Evolutionary conservation across 2,797 vertebrate species (phyloP).

Genomic region (Prunella strophiata): DNA sequence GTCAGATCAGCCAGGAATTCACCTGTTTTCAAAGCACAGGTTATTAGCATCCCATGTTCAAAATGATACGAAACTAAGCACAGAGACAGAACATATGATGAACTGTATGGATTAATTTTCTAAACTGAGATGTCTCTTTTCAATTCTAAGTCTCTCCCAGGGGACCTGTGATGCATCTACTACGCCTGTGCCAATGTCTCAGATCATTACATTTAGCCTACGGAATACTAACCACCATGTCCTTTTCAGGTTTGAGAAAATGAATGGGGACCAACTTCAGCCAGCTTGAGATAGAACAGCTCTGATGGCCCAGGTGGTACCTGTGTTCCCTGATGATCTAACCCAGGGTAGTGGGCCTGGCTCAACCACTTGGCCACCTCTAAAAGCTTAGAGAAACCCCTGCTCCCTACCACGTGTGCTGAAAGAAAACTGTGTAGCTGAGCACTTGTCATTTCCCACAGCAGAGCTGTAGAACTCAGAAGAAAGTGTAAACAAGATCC

Average conservation of each 20-base stretch:
- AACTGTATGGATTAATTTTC: neutral
- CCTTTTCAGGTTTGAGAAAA: neutral
- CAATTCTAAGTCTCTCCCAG: neutral
- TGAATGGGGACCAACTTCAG: neutral
- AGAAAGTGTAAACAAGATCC: neutral
- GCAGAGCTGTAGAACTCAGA: neutral
- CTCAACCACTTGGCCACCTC: neutral
- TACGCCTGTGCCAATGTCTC: neutral
- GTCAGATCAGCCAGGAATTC: neutral
- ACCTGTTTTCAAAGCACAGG: neutral
- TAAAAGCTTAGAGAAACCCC: neutral
- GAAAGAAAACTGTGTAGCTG: neutral
- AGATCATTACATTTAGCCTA: neutral
- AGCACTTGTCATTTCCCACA: neutral
- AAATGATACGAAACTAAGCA: neutral
- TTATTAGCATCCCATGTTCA: neutral
- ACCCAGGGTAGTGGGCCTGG: neutral
- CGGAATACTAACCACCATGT: neutral
- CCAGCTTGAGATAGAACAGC: neutral
- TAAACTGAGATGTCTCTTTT: neutral
- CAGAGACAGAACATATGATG: neutral
- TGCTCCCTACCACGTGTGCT: neutral
- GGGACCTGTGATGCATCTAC: neutral
- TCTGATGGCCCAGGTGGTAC: neutral
- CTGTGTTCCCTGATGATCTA: neutral